A percentile compares a stretch with the other conserved stretches of the same genome.
phyloP scores from a whole-genome alignment of 2,113 vertebrate species.

The Gadus macrocephalus region DNA sequence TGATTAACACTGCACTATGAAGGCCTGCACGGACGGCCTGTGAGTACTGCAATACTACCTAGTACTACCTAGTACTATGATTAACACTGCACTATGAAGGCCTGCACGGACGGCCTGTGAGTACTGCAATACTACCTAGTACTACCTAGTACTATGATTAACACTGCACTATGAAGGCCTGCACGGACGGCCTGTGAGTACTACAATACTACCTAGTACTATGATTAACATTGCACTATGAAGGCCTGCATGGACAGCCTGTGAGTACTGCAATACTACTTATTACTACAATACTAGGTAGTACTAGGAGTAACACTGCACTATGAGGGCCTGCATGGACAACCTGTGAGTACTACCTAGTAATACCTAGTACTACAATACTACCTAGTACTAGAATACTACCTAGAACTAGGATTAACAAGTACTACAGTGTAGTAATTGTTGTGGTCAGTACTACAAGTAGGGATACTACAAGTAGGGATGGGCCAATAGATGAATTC shows the following conservation, averaged over 20 bases:
- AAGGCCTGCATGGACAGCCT: constrained; percentile 92
- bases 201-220: too few relatives aligned
- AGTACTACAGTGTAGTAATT: too few relatives aligned
- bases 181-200: constrained; percentile 87
- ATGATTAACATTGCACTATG: constrained; percentile 77
- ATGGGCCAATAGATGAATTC: too few relatives aligned
- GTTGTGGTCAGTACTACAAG: too few relatives aligned
- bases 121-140: not conserved
- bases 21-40: constrained; percentile 48
- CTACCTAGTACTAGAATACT: too few relatives aligned
- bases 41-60: constrained; percentile 48
- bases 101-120: constrained; percentile 91
- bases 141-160: not conserved
- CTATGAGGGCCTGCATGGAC: constrained; percentile 93
- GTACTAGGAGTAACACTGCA: constrained; percentile 62
- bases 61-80: not conserved
- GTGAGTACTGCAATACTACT: constrained; percentile 60
- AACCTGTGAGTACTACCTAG: constrained; percentile 75
- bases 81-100: constrained; percentile 86
- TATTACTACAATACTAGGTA: not conserved
- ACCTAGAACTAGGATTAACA: too few relatives aligned
- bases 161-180: constrained; percentile 90
- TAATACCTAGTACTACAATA: too few relatives aligned
- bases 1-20: too few relatives aligned
- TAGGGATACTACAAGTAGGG: too few relatives aligned